Percentiles rank a stretch among this genome's conserved stretches.
These are phyloP conservation scores for Galemys pyrenaicus DNA, from an alignment of 2,113 vertebrate genomes.

Conservation along the genomic window DNA sequence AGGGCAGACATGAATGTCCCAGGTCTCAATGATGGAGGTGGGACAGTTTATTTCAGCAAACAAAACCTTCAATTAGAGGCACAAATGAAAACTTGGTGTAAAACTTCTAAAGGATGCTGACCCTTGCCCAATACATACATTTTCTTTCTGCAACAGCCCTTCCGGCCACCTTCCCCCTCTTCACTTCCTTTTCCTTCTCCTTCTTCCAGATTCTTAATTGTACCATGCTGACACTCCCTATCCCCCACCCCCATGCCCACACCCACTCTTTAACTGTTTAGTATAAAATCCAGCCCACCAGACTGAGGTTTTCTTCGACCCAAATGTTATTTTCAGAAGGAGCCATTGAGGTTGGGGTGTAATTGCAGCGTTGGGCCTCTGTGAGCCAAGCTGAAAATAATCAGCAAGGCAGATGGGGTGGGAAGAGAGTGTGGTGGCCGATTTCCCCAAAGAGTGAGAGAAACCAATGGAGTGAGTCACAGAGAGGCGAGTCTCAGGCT, in stretches of 20 bases:
- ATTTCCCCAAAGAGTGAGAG: constrained; percentile 70
- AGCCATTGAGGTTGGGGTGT: constrained; percentile 87
- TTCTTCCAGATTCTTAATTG: constrained; percentile 72
- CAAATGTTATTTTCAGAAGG: constrained; percentile 88
- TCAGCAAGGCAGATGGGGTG: constrained; percentile 83
- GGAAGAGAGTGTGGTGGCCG: constrained; percentile 75
- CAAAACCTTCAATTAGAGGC: constrained; percentile 69
- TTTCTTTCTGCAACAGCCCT: constrained; percentile 24
- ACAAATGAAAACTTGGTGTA: constrained; percentile 46
- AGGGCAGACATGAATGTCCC: constrained; percentile 58
- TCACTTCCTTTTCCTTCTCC: constrained; percentile 55
- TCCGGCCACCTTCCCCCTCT: constrained; percentile 42
- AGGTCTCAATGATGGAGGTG: constrained; percentile 44
- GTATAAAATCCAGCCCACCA: constrained; percentile 88
- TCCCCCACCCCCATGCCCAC: constrained; percentile 76
- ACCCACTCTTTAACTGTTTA: constrained; percentile 88
- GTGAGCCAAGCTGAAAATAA: constrained; percentile 88
- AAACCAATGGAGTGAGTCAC: constrained; percentile 73
- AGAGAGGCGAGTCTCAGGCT: constrained; percentile 50
- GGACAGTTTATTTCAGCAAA: constrained; percentile 27
- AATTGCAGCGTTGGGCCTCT: constrained; percentile 86
- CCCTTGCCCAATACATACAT: neutral
- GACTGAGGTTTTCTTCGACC: constrained; percentile 88
- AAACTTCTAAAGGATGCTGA: constrained; percentile 56
- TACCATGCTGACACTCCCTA: constrained; percentile 69